Evolutionary conservation across 1,140 invertebrate genomes (phyloP).

Genomic region (Notospermus geniculatus): DNA sequence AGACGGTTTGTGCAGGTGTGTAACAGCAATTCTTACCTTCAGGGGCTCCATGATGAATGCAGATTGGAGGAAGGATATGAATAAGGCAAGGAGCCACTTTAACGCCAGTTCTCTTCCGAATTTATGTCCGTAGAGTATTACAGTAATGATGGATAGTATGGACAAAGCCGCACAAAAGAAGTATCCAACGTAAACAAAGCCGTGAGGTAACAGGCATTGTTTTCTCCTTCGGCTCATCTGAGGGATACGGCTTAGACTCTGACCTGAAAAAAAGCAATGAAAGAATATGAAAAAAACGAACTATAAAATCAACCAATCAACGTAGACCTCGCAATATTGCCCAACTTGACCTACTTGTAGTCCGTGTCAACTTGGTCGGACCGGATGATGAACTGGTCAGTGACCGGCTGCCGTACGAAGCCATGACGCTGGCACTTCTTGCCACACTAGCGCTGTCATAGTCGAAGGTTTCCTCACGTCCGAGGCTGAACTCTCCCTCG

Average conservation of each 20-base stretch:
- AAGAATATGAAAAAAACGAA: too few species aligned
- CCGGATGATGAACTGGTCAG: too few species aligned
- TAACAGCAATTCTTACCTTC: conserved; percentile 44
- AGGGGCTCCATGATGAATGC: conserved; percentile 46
- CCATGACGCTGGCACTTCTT: too few species aligned
- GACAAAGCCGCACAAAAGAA: conserved; percentile 32
- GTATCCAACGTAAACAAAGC: conserved; percentile 45
- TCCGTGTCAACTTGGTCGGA: too few species aligned
- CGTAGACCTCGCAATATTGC: too few species aligned
- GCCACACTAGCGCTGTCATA: background rate
- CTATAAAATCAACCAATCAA: too few species aligned
- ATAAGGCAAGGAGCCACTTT: conserved; percentile 43
- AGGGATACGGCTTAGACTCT: too few species aligned
- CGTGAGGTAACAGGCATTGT: conserved; percentile 37
- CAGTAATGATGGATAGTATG: conserved; percentile 36
- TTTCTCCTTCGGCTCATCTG: too few species aligned
- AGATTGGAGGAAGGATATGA: conserved; percentile 37
- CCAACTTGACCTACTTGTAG: too few species aligned
- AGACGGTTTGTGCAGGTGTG: too few species aligned
- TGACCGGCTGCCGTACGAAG: too few species aligned
- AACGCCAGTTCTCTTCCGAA: conserved; percentile 38
- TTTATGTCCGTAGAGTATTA: conserved; percentile 40
- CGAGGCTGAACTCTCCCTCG: background rate
- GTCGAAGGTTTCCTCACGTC: background rate
- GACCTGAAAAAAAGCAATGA: too few species aligned